Percentiles rank a stretch among this genome's conserved stretches.
Evolutionary conservation across 2,888 invertebrate genomes (phyloP).

Genomic region (Omphaloscelis lunosa): DNA sequence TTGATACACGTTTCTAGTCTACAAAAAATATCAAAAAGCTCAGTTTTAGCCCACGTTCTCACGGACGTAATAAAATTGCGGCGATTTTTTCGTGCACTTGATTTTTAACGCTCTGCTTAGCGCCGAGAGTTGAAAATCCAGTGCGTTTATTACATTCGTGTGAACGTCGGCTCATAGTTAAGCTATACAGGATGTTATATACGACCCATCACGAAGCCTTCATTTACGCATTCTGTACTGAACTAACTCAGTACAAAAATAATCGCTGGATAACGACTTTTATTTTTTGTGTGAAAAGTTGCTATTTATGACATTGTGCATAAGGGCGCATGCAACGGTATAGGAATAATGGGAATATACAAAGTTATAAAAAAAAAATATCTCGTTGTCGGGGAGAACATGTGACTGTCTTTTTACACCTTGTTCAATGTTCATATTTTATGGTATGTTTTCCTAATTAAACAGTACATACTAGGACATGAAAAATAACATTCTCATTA

Average conservation of each 20-base stretch:
- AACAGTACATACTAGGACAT: slow-evolving; percentile 31
- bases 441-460: slow-evolving; percentile 20
- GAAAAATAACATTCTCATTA: slow-evolving; percentile 43
- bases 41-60: no score
- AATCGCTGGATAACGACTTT: background rate
- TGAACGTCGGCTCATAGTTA: no score
- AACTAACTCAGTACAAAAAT: background rate
- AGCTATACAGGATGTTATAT: no score
- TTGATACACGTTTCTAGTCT: background rate
- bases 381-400: background rate
- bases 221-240: background rate
- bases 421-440: no score
- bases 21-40: no score
- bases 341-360: background rate
- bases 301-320: background rate
- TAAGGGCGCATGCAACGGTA: background rate
- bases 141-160: no score
- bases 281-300: no score
- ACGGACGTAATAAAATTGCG: no score
- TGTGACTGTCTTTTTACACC: no score
- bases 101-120: no score
- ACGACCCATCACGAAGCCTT: background rate
- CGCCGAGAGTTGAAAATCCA: no score
- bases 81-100: no score
- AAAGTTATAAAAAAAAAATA: background rate